Percentiles rank a stretch among this genome's conserved stretches.
Conservation (phyloP, 1,140 invertebrate genomes). For the Chrysopa pallens region DNA sequence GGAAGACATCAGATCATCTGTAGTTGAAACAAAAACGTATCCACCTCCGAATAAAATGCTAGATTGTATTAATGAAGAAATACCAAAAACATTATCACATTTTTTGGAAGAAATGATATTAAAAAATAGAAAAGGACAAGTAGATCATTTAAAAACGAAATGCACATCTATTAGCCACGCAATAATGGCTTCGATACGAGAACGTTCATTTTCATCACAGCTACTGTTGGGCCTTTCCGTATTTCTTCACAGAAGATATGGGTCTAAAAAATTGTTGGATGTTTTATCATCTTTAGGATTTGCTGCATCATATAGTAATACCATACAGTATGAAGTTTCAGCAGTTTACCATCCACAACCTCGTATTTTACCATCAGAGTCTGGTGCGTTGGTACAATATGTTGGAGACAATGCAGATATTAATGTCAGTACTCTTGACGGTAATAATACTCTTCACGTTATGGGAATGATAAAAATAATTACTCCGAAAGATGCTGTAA, state of each 20-base stretch:
- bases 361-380: conserved; percentile 2
- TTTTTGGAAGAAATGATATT: not conserved
- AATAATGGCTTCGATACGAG: conserved; percentile 11
- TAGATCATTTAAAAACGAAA: conserved; percentile 5
- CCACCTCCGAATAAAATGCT: not conserved
- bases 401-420: conserved; percentile 18
- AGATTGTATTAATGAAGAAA: not conserved
- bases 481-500: not conserved
- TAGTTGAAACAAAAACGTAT: conserved; percentile 1
- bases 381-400: conserved; percentile 13
- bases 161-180: conserved; percentile 9
- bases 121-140: not conserved
- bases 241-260: conserved; percentile 12
- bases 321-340: conserved; percentile 12
- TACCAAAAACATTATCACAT: not conserved
- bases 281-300: conserved; percentile 13
- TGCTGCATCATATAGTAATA: conserved; percentile 12
- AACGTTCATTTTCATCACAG: conserved; percentile 13
- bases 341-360: conserved; percentile 8
- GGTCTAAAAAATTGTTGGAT: conserved; percentile 9
- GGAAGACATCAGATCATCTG: conserved; percentile 10
- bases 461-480: conserved; percentile 10
- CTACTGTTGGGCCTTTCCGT: conserved; percentile 8
- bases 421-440: conserved; percentile 12
- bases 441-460: conserved; percentile 12